Evolutionary conservation across 2,888 invertebrate genomes (phyloP), one percentile per base, ranked within the genome.

Genomic region (Emmelina monodactyla): DNA sequence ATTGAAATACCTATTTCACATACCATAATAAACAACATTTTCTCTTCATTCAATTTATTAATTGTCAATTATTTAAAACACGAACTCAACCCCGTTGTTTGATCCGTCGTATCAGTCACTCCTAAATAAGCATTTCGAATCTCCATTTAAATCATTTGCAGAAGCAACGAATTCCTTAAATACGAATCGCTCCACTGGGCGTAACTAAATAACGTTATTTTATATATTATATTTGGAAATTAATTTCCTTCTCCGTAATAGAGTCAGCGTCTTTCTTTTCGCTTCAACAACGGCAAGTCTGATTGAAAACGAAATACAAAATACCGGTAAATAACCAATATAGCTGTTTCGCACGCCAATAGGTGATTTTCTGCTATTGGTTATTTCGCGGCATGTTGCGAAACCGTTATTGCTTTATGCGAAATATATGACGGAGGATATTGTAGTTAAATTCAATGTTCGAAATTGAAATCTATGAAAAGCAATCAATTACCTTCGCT

Each of bases 111-210:
- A n/a, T n/a, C n/a, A n/a, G n/a, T n/a, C n/a, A 61, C 54, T 58
- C 58, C 64, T 64, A 68, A 73, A 73, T 72, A 73, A 75, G 73
- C 75, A 73, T 73, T 75, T 73, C 71, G 72, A 68, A 65, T 50
- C 58, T 54, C 49, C 67, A 64, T 62, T 69, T 70, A 73, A 72
- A 71, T 75, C 70, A 71, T 73, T 69, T 67, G 68, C 69, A 61
- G 63, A 71, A 69, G 70, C 53, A 58, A 53, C 53, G 56, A 64
- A 59, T 62, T 65, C 59, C 59, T 62, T 69, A 65, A 73, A 70
- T 63, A 62, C 65, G 63, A 68, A 64, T 70, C 62, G 63, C 63
- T 63, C 60, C 64, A 64, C 59, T 61, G 59, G 68, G 66, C 66
- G 66, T 65, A 69, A 72, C 62, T 67, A 69, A 76, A 73, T 61